Conservation (phyloP, 2,888 invertebrate species). For the Ectemnius lituratus region DNA sequence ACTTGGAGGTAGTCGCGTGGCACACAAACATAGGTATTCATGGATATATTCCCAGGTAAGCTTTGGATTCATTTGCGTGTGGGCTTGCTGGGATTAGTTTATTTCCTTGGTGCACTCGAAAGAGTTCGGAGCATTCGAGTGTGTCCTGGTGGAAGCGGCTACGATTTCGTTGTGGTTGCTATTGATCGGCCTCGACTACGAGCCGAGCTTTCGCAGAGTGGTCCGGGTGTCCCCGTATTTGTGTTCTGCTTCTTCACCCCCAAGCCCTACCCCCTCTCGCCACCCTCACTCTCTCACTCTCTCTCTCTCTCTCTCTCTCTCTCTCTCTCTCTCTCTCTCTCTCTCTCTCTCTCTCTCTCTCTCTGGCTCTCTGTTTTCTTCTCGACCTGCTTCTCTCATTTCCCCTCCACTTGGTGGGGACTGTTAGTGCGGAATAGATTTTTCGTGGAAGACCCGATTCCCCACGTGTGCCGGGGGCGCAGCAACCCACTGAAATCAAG, state of each 20-base stretch:
- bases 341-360: not conserved
- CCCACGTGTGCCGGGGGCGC: no score
- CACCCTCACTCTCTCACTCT: no score
- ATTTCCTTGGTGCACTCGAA: no score
- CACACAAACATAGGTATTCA: no score
- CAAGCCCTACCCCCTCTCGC: not conserved
- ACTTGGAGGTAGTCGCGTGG: no score
- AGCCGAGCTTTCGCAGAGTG: conserved; percentile 36
- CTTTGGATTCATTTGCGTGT: no score
- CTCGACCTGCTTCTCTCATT: not conserved
- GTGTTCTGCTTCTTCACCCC: conserved; percentile 20
- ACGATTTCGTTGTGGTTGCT: conserved; percentile 50
- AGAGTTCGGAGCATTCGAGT: not conserved
- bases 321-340: not conserved
- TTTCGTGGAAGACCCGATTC: no score
- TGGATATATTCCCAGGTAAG: no score
- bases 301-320: not conserved
- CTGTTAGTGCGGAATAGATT: no score
- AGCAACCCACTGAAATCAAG: no score
- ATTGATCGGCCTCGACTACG: conserved; percentile 53
- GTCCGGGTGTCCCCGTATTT: conserved; percentile 23
- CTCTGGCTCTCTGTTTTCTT: not conserved
- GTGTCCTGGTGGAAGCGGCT: conserved; percentile 47
- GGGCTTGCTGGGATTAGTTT: no score
- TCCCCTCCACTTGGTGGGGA: not conserved